phyloP scores from a whole-genome alignment of 1,140 invertebrate species.

The Cylas formicarius region DNA sequence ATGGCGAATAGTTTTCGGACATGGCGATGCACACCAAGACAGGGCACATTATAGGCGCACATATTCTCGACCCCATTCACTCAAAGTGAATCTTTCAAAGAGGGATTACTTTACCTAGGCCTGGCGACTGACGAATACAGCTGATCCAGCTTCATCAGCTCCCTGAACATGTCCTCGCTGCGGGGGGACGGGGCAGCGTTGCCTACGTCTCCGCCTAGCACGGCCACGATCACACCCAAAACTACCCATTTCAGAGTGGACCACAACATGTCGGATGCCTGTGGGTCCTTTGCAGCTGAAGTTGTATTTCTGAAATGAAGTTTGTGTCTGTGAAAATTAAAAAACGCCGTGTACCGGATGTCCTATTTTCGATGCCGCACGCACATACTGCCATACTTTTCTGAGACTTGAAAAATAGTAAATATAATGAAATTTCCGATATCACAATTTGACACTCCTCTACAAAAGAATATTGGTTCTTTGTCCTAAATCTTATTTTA shows the following conservation, averaged over 20 bases:
- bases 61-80: too few relatives aligned
- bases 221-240: slow-evolving; percentile 20
- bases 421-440: too few relatives aligned
- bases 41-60: too few relatives aligned
- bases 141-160: slow-evolving; percentile 36
- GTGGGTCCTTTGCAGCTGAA: neutral
- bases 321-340: too few relatives aligned
- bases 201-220: slow-evolving; percentile 27
- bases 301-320: neutral
- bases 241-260: slow-evolving; percentile 30
- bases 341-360: too few relatives aligned
- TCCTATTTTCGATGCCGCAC: too few relatives aligned
- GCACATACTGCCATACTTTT: too few relatives aligned
- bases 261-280: slow-evolving; percentile 29
- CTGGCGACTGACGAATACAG: slow-evolving; percentile 39
- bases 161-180: slow-evolving; percentile 34
- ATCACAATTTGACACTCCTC: too few relatives aligned
- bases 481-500: slow-evolving; percentile 10
- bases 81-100: too few relatives aligned
- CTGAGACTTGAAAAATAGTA: too few relatives aligned
- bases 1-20: too few relatives aligned
- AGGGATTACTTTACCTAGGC: slow-evolving; percentile 40
- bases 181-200: slow-evolving; percentile 32
- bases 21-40: slow-evolving; percentile 5
- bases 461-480: slow-evolving; percentile 8